phyloP scores from a whole-genome alignment of 2,888 invertebrate genomes.

The Lapara coniferarum region DNA sequence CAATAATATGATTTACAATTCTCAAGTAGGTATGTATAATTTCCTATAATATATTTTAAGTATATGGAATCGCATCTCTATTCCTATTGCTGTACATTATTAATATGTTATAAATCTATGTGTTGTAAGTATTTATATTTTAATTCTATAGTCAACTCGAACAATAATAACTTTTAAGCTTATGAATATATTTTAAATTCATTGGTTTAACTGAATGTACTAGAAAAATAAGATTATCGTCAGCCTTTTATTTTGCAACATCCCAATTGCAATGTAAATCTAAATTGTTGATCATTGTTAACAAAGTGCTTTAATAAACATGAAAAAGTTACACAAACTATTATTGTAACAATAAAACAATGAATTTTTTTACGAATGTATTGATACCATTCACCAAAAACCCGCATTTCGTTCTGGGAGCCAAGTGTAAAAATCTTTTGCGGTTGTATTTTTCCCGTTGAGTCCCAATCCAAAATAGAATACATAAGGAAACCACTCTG shows the following conservation, averaged over 20 bases:
- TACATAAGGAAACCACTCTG: constrained; percentile 62
- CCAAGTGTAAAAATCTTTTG: constrained; percentile 49
- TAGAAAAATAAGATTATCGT: background rate
- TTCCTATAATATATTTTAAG: too few species aligned
- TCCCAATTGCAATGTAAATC: background rate
- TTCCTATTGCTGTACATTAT: background rate
- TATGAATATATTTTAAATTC: background rate
- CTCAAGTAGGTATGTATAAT: background rate
- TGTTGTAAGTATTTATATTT: background rate
- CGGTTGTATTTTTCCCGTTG: constrained; percentile 57
- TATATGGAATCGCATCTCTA: background rate
- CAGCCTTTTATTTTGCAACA: background rate
- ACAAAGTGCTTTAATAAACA: background rate
- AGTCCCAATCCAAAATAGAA: constrained; percentile 63
- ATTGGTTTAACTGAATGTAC: background rate
- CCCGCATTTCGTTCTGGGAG: constrained; percentile 50
- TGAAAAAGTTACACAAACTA: background rate
- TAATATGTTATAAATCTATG: too few species aligned
- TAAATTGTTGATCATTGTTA: background rate
- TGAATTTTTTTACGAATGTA: background rate
- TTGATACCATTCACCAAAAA: constrained; percentile 18
- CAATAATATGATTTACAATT: background rate
- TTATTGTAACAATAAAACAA: background rate
- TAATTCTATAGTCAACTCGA: background rate
- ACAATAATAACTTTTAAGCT: background rate